Evolutionary conservation across 2,113 vertebrate species (phyloP).

Genomic region (Lucifuga dentata): DNA sequence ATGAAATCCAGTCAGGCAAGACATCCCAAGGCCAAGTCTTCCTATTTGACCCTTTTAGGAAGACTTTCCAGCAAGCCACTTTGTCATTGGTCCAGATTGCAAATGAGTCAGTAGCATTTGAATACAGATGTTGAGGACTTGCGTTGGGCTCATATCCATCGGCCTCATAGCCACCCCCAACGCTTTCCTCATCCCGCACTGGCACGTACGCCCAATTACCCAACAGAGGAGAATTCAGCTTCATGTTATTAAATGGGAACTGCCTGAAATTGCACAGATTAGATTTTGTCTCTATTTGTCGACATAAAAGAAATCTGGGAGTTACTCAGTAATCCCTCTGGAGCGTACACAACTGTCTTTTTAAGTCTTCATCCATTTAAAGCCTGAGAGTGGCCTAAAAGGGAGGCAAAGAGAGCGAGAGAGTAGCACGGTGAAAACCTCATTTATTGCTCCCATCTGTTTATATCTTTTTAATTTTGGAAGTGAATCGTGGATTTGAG

Average conservation of each 20-base stretch:
- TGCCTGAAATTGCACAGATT: constrained; percentile 62
- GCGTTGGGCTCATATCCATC: constrained; percentile 19
- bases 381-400: constrained; percentile 48
- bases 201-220: constrained; percentile 38
- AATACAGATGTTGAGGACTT: constrained; percentile 52
- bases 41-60: constrained; percentile 38
- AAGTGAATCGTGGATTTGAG: constrained; percentile 28
- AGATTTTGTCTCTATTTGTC: constrained; percentile 71
- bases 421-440: constrained; percentile 38
- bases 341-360: constrained; percentile 57
- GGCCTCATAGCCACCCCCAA: constrained; percentile 13
- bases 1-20: constrained; percentile 60
- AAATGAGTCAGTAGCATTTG: constrained; percentile 35
- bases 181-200: constrained; percentile 30
- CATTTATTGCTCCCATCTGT: constrained; percentile 70
- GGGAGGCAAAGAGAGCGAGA: constrained; percentile 34
- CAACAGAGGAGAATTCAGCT: constrained; percentile 42
- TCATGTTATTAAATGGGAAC: constrained; percentile 68
- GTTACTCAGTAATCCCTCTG: constrained; percentile 57
- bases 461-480: constrained; percentile 58
- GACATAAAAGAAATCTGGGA: constrained; percentile 57
- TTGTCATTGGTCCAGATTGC: constrained; percentile 44
- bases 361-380: constrained; percentile 56
- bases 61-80: constrained; percentile 31
- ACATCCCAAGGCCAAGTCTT: constrained; percentile 45